Base-by-base conservation (phyloP, 2,797 vertebrate genomes). In the Spatula clypeata region DNA sequence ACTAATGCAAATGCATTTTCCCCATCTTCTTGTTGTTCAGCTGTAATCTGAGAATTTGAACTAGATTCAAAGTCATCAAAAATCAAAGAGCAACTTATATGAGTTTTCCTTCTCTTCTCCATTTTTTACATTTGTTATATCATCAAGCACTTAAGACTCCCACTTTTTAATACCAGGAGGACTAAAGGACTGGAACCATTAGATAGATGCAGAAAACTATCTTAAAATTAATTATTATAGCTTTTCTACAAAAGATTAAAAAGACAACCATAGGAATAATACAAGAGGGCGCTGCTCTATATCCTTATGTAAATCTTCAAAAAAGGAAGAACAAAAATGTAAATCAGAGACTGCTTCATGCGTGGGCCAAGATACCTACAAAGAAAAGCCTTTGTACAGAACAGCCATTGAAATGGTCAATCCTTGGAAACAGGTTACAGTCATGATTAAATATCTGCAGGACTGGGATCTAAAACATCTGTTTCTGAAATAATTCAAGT, bases 401-500 rank as follows among this genome's bases (percentile, higher is more conserved):
- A 44, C 38, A 79, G 36, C 17, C 60, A 55, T 29, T 76, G 31
- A 93, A 95, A 87, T 18, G 7, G 69, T 73, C 55, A 70, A 36
- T 85, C 62, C 36, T 89, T 60, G 85, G 58, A 87, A 89, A 29
- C 31, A 73, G 57, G 45, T 38, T 96, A 45, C 54, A 54, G 51
- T 49, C 26, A 44, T 13, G 13, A 67, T 76, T 67, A 89, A 87
- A 70, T 19, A 40, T 76, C 83, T 94, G 47, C 51, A 88, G 75
- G 32, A 51, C 53, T 7, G 0, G 14, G 53, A 69, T 80, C 71
- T 58, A 49, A 92, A 95, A 74, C 69, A 81, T 32, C 38, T 58
- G 53, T 66, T n/a, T 97, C 70, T 94, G 47, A 71, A 92, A 34
- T 65, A 80, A 90, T 86, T 88, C 94, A 32, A 62, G 49, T 77